These are phyloP conservation scores for Caenorhabditis tropicalis DNA, from an alignment of 1,140 invertebrate species.

Conservation along the genomic window DNA sequence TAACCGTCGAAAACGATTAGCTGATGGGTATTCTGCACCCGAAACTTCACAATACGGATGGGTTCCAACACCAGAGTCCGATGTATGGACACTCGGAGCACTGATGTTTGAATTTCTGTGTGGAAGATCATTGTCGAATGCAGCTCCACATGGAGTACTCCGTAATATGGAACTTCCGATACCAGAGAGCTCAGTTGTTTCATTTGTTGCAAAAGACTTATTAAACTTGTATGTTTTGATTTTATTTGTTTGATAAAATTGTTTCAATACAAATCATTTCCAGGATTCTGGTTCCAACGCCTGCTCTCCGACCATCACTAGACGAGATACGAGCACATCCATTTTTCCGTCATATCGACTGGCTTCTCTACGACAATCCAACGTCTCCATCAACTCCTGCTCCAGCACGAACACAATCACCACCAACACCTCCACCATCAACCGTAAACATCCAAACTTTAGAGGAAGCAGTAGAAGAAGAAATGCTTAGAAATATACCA, in stretches of 20 bases:
- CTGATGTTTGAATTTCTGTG: constrained; percentile 2
- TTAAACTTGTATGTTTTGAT: background rate
- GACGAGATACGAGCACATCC: constrained; percentile 82
- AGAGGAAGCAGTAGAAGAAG: background rate
- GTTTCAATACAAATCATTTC: background rate
- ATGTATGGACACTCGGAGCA: constrained; percentile 11
- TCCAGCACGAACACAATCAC: background rate
- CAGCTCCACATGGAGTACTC: constrained; percentile 8
- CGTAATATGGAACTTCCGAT: constrained; percentile 32
- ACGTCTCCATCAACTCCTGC: constrained; percentile 7
- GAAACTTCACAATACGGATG: constrained; percentile 3
- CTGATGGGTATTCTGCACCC: constrained; percentile 14
- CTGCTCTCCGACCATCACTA: background rate
- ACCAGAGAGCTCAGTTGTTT: background rate
- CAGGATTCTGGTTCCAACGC: background rate
- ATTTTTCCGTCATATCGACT: constrained; percentile 88
- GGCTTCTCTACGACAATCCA: constrained; percentile 74
- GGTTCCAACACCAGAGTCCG: background rate
- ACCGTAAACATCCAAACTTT: background rate
- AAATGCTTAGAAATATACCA: background rate
- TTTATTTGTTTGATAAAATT: background rate
- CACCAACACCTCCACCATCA: background rate
- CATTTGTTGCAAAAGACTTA: constrained; percentile 2
- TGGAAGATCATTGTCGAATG: constrained; percentile 5
- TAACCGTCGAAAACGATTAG: background rate